Base-by-base conservation (phyloP, 2,113 vertebrate genomes). In the Arothron firmamentum region DNA sequence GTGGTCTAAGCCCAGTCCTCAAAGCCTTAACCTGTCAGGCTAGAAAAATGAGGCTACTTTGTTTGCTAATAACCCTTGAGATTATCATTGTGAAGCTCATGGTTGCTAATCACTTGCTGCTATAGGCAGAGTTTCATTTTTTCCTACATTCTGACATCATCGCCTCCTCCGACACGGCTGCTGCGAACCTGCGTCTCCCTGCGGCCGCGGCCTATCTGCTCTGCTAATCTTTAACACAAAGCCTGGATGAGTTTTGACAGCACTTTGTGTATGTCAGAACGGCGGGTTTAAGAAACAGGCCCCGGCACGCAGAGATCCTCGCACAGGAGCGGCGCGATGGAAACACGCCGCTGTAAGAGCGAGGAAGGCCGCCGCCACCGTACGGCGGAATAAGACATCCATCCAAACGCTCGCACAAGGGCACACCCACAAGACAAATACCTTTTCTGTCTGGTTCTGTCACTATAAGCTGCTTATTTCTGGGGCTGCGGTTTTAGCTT, bases 211-310 rank as follows among this genome's bases (percentile, higher is more conserved):
- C 18, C 19, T 85, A 85, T 86, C 75, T 87, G 84, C 84, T 88
- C 68, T 46, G 41, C 57, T 90, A 90, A 90, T 89, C 83, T 83
- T 63, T 51, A 72, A 88, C 86, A 90, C 85, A 90, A 90, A 89
- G 74, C 84, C 84, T 75, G 82, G 87, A 88, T 89, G 85, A 89
- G 86, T 38, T 38, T 38, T 38, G 34, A 38, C 82, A 82, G 77
- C 60, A 76, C 79, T 84, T 90, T 85, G 84, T 86, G 79, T 86
- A 75, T 80, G 82, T 83, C 77, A 86, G 83, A 86, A 82, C 69
- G 70, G 85, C 56, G 67, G 78, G 70, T 62, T 80, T 77, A 71
- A 49, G 75, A 59, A 74, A 76, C 90, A 88, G 83, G 90, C 71
- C 84, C 47, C 43, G 20, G 77, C 88, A 81, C 69, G 88, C 80